Conservation (phyloP, 1,140 invertebrate species). For the Daktulosphaira vitifoliae region DNA sequence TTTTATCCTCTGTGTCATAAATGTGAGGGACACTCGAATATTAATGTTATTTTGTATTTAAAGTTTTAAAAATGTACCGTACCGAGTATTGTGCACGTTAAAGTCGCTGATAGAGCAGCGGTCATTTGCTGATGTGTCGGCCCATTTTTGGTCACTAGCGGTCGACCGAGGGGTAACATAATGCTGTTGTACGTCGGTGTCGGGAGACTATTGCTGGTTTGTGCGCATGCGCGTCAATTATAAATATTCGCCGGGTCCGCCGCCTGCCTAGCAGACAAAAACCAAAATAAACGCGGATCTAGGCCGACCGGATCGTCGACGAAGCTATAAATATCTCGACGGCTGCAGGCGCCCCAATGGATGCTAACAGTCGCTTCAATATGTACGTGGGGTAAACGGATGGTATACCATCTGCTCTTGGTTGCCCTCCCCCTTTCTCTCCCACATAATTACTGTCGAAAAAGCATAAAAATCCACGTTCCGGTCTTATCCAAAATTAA, state of each 20-base stretch:
- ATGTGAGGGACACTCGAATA: too few species aligned
- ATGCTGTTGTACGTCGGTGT: background rate
- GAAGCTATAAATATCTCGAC: conserved; percentile 24
- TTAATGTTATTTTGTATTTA: too few species aligned
- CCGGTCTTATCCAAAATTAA: too few species aligned
- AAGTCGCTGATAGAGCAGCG: background rate
- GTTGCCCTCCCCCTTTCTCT: too few species aligned
- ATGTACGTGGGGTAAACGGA: too few species aligned
- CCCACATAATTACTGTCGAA: too few species aligned
- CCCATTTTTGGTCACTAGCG: conserved; percentile 31
- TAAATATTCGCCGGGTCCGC: conserved; percentile 9
- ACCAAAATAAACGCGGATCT: conserved; percentile 28
- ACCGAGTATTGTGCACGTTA: too few species aligned
- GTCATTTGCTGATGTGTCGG: background rate
- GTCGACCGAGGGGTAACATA: conserved; percentile 29
- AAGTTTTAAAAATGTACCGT: too few species aligned
- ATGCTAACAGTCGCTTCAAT: too few species aligned
- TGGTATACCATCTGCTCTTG: too few species aligned
- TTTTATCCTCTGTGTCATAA: too few species aligned
- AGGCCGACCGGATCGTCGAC: conserved; percentile 27
- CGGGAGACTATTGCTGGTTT: background rate
- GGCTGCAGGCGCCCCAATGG: conserved; percentile 13
- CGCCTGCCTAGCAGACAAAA: background rate
- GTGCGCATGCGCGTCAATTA: conserved; percentile 26
- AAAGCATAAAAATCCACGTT: too few species aligned